Evolutionary conservation across 1,140 invertebrate species (phyloP).

Genomic region (Yoshiicerus persimilis): DNA sequence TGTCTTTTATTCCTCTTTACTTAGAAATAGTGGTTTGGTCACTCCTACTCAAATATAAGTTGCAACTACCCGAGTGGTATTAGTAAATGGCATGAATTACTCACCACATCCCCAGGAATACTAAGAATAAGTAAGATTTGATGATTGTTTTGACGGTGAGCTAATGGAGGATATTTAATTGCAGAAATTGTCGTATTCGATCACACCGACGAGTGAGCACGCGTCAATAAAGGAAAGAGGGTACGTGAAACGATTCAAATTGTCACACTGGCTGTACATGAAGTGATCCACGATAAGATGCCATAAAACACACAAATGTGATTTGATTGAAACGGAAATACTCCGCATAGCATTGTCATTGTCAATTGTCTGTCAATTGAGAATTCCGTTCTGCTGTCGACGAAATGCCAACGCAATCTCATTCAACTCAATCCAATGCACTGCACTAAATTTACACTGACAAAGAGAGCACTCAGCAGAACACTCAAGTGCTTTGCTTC

Average conservation of each 20-base stretch:
- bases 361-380: not conserved
- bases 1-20: conserved; percentile 14
- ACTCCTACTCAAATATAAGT: no score
- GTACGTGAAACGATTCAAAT: conserved; percentile 58
- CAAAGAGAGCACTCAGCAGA: not conserved
- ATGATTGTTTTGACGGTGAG: no score
- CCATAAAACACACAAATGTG: not conserved
- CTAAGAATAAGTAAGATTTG: no score
- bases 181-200: conserved; percentile 59
- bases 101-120: no score
- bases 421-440: not conserved
- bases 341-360: not conserved
- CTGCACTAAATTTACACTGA: not conserved
- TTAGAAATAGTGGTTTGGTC: not conserved
- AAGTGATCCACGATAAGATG: conserved; percentile 8
- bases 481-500: not conserved
- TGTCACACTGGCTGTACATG: conserved; percentile 60
- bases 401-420: not conserved
- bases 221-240: conserved; percentile 57
- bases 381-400: not conserved
- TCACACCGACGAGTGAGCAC: conserved; percentile 61
- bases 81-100: no score
- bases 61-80: not conserved
- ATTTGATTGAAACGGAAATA: not conserved
- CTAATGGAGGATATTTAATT: conserved; percentile 44